phyloP scores from a whole-genome alignment of 2,113 vertebrate species.

The Gallinago media region DNA sequence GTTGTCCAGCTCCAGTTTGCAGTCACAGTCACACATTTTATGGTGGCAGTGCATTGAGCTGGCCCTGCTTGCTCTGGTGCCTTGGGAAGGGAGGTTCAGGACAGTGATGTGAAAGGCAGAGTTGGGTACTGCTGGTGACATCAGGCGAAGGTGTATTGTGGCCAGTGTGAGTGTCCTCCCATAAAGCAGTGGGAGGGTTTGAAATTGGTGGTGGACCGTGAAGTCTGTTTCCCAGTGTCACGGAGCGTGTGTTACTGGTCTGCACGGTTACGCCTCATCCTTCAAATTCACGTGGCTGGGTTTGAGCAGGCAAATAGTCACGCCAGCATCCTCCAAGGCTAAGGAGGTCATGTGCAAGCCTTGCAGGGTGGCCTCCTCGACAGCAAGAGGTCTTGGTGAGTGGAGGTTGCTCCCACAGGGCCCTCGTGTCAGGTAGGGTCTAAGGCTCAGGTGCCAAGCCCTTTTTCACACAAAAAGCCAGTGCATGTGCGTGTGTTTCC shows the following conservation, averaged over 20 bases:
- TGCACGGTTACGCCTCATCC: rapidly evolving
- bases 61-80: not conserved
- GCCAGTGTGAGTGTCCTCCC: not conserved
- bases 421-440: rapidly evolving
- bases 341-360: not conserved
- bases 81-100: not conserved
- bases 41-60: not conserved
- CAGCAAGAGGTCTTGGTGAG: rapidly evolving
- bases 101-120: not conserved
- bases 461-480: rapidly evolving
- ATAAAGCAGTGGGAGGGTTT: not conserved
- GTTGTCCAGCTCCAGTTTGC: not conserved
- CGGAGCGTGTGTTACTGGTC: rapidly evolving
- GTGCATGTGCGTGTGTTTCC: rapidly evolving
- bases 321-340: rapidly evolving
- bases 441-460: not conserved
- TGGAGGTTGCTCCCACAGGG: not conserved
- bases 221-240: not conserved
- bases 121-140: not conserved
- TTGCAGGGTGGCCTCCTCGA: not conserved
- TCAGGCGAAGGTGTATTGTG: not conserved
- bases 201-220: rapidly evolving
- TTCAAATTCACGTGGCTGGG: not conserved
- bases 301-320: rapidly evolving
- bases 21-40: rapidly evolving